Base-by-base conservation (phyloP, 2,797 vertebrate genomes). In the Remorina albescens region DNA sequence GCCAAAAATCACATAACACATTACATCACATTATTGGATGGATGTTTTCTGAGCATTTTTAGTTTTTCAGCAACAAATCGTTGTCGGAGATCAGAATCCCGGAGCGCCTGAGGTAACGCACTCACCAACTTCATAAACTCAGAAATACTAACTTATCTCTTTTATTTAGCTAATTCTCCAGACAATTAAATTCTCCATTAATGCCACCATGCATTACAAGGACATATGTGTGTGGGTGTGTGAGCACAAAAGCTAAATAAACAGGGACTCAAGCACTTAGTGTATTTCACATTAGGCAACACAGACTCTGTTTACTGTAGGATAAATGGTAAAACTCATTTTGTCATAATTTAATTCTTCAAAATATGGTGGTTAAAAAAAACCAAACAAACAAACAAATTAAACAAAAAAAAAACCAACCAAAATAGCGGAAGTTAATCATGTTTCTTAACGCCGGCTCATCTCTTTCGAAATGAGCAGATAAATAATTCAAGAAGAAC, bases 151-250 rank as follows among this genome's bases (percentile, higher is more conserved):
- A 80, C 76, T 85, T 86, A 91, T 89, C 68, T 82, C 62, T 78
- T 88, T 63, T 83, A 78, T 90, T 90, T 77, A 84, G 86, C 76
- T 71, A 65, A 71, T 73, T 82, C 78, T 76, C 80, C 62, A 71
- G 84, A 88, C 80, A 90, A 89, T 91, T 87, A 87, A 82, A 83
- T 88, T 80, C 84, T 86, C 74, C 78, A 92, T 91, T 92, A 86
- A 76, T 67, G 76, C 62, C 62, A 64, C 58, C 1, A 5, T 71
- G 71, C 72, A 82, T 86, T 90, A 88, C 78, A 85, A 81, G 81
- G 79, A 90, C 86, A 81, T 82, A 74, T 71, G 82, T 70, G 80
- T 1, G 85, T 88, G 89, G 82, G 85, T 51, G 81, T 80, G 65
- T 55, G 65, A 76, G 42, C 19, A 67, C 5, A 37, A 76, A 83